Evolutionary conservation across 2,888 invertebrate species (phyloP), one percentile per base, ranked within the genome.

Genomic region (Aphelenchoides bicaudatus): DNA sequence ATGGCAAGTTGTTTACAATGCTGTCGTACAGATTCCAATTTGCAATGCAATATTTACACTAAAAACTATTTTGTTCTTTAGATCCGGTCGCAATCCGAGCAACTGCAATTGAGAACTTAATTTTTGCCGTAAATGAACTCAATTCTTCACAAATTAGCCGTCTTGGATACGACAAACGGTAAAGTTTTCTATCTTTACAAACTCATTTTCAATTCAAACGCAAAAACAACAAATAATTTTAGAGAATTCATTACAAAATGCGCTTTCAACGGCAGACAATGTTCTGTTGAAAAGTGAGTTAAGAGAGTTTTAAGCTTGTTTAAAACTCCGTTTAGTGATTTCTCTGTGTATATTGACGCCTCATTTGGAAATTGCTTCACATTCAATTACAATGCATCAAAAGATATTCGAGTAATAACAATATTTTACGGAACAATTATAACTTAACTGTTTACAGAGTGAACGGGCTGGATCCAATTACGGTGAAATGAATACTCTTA

Each of bases 341-440:
- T 78, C 47, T 62, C 64, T 3, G 64, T 67, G 16, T 70, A 72
- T 31, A 58, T 76, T 13, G 78, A 78, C 53, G 75, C 78, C 4
- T 64, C 72, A 1, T 78, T 67, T 49, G 78, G 78, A n/a, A 78
- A 78, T 51, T 78, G 78, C 56, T 78, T 71, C 66, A 78, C 74
- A 5, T 78, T 74, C 61, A 73, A 73, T 34, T 65, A 63, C 16
- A 68, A 71, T 39, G 37, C 59, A 13, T 58, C 62, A 6, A 70
- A 65, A 5, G 68, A 73, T 43, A 60, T 70, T 21, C 71, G 71
- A 13, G 72, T 68, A 56, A n/a, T n/a, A n/a, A n/a, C n/a, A n/a
- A n/a, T n/a, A n/a, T n/a, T n/a, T n/a, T n/a, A n/a, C n/a, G n/a
- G n/a, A n/a, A n/a, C n/a, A n/a, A n/a, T n/a, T n/a, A n/a, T n/a